phyloP scores from a whole-genome alignment of 2,113 vertebrate species.

The Phyllostomus hastatus region DNA sequence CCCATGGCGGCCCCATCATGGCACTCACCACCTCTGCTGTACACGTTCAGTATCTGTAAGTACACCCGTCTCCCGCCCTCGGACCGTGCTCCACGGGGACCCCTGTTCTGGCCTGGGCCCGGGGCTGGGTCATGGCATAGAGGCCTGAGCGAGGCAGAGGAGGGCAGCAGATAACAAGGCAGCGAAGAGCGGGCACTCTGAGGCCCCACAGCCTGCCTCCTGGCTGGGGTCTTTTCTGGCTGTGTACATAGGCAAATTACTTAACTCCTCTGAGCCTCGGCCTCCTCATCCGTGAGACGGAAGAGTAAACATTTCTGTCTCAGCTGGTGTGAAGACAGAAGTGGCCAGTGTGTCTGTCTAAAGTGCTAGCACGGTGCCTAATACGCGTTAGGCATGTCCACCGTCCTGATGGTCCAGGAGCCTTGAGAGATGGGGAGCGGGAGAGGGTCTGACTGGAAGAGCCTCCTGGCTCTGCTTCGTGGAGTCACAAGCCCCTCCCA shows the following conservation, averaged over 20 bases:
- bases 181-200: background rate
- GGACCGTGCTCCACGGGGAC: background rate
- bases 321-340: background rate
- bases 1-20: rapidly evolving
- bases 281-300: background rate
- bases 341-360: rapidly evolving
- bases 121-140: background rate
- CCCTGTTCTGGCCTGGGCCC: background rate
- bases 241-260: too few species aligned
- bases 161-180: background rate
- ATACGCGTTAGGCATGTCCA: rapidly evolving
- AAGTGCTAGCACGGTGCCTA: background rate
- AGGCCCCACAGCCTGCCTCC: background rate
- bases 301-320: background rate
- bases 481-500: background rate
- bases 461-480: background rate
- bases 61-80: background rate
- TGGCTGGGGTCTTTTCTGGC: background rate
- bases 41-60: background rate
- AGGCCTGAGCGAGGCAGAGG: background rate
- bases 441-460: background rate
- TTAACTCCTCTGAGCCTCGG: background rate
- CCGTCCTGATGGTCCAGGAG: background rate
- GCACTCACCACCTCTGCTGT: background rate
- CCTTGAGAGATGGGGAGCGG: background rate